phyloP scores from a whole-genome alignment of 2,888 invertebrate genomes.

The Platypus cylindrus region DNA sequence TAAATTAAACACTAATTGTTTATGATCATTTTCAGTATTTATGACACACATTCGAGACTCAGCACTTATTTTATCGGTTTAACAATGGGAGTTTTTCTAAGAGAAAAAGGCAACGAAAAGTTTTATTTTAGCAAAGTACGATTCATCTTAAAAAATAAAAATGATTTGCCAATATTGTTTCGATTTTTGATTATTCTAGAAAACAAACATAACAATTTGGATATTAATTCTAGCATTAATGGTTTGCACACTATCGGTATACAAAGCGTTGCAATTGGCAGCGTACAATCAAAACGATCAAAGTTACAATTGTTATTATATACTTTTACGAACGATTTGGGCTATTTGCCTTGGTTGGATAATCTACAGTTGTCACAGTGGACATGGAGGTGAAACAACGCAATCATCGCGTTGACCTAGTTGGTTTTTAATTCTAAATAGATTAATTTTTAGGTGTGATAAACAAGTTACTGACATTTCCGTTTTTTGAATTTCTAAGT shows the following conservation, averaged over 20 bases:
- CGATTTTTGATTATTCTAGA: neutral
- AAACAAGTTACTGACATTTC: slow-evolving; percentile 39
- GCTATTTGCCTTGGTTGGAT: slow-evolving; percentile 13
- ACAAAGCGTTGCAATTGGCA: slow-evolving; percentile 5
- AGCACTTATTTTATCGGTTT: slow-evolving; percentile 10
- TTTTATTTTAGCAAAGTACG: slow-evolving; percentile 6
- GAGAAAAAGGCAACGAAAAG: slow-evolving; percentile 3
- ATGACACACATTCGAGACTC: slow-evolving; percentile 10
- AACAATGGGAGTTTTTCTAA: slow-evolving; percentile 8
- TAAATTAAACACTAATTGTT: neutral
- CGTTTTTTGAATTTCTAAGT: slow-evolving; percentile 39
- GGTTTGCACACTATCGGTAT: slow-evolving; percentile 1
- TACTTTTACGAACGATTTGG: slow-evolving; percentile 14
- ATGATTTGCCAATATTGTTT: no score
- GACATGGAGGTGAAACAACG: slow-evolving; percentile 13
- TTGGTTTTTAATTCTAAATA: no score
- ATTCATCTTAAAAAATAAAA: no score
- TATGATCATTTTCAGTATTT: slow-evolving; percentile 4
- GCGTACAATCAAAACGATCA: slow-evolving; percentile 4
- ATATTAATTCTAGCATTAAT: slow-evolving; percentile 4
- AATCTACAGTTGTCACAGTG: slow-evolving; percentile 11
- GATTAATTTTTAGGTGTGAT: slow-evolving; percentile 34
- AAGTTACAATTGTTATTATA: slow-evolving; percentile 10
- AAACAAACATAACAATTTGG: slow-evolving; percentile 6
- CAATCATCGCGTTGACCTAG: neutral